Percentiles rank a stretch among this genome's conserved stretches.
These are phyloP conservation scores for Clarias magur DNA, from an alignment of 2,113 vertebrate species.

Conservation along the genomic window DNA sequence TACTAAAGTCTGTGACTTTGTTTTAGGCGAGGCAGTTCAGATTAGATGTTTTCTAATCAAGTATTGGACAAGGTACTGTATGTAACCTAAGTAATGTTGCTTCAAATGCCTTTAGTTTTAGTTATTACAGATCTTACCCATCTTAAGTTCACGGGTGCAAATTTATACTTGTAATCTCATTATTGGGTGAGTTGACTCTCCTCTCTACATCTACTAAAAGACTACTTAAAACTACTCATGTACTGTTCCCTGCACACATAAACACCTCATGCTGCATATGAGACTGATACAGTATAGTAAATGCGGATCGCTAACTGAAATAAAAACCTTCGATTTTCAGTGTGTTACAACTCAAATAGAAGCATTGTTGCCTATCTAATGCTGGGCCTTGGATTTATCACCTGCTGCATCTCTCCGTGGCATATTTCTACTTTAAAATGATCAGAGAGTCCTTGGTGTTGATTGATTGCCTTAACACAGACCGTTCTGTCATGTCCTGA, in stretches of 20 bases:
- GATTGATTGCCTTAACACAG: conserved; percentile 37
- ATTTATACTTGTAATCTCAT: neutral
- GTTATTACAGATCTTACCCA: no score
- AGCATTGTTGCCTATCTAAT: neutral
- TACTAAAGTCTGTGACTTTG: no score
- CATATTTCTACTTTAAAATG: conserved; percentile 20
- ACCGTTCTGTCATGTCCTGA: conserved; percentile 4
- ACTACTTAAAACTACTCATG: neutral
- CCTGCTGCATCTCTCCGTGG: conserved; percentile 6
- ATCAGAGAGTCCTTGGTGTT: conserved; percentile 13
- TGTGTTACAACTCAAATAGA: neutral
- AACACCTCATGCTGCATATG: neutral
- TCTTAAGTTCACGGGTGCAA: neutral
- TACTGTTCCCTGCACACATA: neutral
- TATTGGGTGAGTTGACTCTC: neutral
- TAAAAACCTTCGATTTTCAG: neutral
- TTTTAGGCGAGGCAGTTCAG: no score
- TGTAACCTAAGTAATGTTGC: neutral
- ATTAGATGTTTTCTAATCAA: no score
- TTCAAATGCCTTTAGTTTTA: neutral
- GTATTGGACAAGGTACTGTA: no score
- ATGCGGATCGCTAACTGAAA: neutral
- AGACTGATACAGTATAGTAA: neutral
- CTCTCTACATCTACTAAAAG: neutral
- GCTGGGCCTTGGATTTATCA: conserved; percentile 18